Percentiles rank a stretch among this genome's conserved stretches.
phyloP scores from a whole-genome alignment of 2,113 vertebrate species.

The Nothoprocta pentlandii region DNA sequence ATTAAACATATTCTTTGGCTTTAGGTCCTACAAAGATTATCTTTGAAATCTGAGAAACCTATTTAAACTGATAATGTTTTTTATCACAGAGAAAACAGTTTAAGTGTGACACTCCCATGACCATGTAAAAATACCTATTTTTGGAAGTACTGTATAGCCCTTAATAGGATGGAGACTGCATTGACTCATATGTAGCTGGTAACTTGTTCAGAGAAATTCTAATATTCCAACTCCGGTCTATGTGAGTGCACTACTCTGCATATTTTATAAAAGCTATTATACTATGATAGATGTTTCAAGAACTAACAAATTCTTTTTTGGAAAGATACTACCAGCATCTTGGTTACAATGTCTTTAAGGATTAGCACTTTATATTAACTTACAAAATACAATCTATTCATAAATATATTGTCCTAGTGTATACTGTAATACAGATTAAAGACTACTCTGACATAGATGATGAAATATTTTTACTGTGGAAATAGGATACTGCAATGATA shows the following conservation, averaged over 20 bases:
- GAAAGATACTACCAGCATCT: background rate
- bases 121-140: background rate
- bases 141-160: background rate
- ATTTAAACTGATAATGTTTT: background rate
- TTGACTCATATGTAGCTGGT: background rate
- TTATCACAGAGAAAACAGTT: background rate
- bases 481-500: background rate
- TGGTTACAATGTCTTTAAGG: background rate
- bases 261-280: background rate
- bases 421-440: background rate
- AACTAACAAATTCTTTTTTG: background rate
- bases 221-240: background rate
- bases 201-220: background rate
- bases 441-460: background rate
- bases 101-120: background rate
- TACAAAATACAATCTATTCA: background rate
- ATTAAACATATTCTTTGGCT: fast-evolving
- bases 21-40: fast-evolving
- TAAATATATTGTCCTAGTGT: background rate
- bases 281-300: background rate
- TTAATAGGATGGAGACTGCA: background rate
- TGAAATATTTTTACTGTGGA: background rate
- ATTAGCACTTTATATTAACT: background rate
- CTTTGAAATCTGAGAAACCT: background rate
- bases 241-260: background rate